Base-by-base conservation (phyloP, 2,113 vertebrate species). In the Nannospalax galili region DNA sequence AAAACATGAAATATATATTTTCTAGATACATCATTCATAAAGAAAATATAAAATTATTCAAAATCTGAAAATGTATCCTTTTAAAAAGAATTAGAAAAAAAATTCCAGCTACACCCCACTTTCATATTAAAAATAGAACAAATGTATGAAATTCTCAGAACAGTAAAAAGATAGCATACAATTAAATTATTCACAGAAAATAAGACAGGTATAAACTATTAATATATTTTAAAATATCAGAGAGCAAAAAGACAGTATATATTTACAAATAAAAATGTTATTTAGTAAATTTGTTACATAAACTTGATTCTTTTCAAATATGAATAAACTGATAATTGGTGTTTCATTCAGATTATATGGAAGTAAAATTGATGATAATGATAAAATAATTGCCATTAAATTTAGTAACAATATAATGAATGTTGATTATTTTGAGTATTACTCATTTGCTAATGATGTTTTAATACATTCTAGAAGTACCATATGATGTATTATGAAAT, bases 241-340 rank as follows among this genome's bases (percentile, higher is more conserved):
- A 87, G 72, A 84, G 26, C 37, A 74, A 84, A 58, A 78, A 52
- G 58, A 70, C 60, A 73, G 2, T n/a, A 45, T 22, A 56, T n/a
- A 80, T 82, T 37, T 87, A 56, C n/a, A 42, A 62, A 84, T 1
- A 58, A 45, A 58, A 91, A 87, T 64, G 2, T 67, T 77, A 28
- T 65, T 93, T 93, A 9, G 17, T 56, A 81, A 85, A 60, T 56
- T 86, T 60, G n/a, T 48, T 11, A 42, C 67, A 52, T 70, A 72
- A 72, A 48, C 4, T 91, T 92, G 85, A 67, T 45, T 84, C 35
- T 96, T 92, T 92, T 32, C 28, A 56, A 72, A 52, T 89, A 5
- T 74, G 69, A 67, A 77, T 84, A 80, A 85, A 94, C 70, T 75
- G n/a, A 62, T 69, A 73, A 82, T 78, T 78, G 62, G 1, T 10